Percentiles rank a stretch among this genome's conserved stretches.
These are phyloP conservation scores for Sylvicapra grimmia DNA, from an alignment of 2,113 vertebrate species.

Conservation along the genomic window DNA sequence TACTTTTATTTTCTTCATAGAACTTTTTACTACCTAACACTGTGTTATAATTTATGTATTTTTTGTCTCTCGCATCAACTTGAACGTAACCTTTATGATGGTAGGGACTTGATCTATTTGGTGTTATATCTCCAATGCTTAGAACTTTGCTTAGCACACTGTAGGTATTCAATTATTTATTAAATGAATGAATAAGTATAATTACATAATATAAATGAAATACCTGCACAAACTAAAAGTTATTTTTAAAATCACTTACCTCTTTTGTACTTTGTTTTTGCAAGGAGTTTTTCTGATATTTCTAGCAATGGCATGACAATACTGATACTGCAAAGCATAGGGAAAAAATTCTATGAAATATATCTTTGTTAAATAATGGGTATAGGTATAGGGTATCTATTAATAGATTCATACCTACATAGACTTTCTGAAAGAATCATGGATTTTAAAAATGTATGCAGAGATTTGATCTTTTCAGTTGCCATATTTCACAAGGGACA, in stretches of 20 bases:
- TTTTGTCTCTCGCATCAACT: not conserved
- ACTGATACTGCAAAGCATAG: not conserved
- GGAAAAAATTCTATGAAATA: not conserved
- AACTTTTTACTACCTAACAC: not conserved
- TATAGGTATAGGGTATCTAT: not conserved
- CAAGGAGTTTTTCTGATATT: not conserved
- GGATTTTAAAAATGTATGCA: not conserved
- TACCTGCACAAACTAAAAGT: not conserved
- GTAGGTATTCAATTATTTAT: not conserved
- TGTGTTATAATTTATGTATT: not conserved
- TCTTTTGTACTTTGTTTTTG: not conserved
- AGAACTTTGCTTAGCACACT: not conserved
- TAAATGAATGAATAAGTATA: constrained; percentile 3
- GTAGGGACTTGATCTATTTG: not conserved
- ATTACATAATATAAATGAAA: not conserved
- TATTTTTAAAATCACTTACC: not conserved
- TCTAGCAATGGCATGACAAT: not conserved
- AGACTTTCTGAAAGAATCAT: not conserved
- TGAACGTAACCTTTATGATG: not conserved
- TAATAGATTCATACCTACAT: not conserved
- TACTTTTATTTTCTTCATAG: not conserved
- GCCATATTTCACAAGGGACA: not conserved
- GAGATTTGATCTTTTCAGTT: constrained; percentile 3
- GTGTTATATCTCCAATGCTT: not conserved
- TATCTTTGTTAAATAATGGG: not conserved